Evolutionary conservation across 2,888 invertebrate species (phyloP).

Genomic region (Trachelus troglodyta): DNA sequence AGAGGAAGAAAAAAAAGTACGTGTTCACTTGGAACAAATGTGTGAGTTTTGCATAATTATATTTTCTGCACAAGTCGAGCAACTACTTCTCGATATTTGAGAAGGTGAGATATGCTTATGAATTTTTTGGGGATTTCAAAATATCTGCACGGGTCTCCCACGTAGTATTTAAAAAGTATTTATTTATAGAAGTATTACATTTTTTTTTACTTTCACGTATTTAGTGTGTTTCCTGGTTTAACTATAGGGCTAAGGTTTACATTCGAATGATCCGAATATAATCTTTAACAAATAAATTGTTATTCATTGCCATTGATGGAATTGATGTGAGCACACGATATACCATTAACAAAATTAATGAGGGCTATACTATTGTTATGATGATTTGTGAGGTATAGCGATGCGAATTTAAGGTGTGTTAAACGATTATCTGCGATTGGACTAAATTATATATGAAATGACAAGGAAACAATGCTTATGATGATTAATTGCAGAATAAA

Average conservation of each 20-base stretch:
- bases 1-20: neutral
- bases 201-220: constrained; percentile 30
- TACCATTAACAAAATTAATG: constrained; percentile 32
- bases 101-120: constrained; percentile 5
- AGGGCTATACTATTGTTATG: neutral
- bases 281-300: constrained; percentile 24
- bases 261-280: constrained; percentile 31
- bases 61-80: constrained; percentile 20
- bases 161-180: too few species aligned
- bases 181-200: too few species aligned
- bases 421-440: neutral
- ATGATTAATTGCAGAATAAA: neutral
- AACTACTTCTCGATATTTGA: constrained; percentile 16
- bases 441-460: neutral
- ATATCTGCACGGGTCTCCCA: constrained; percentile 22
- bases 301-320: constrained; percentile 59
- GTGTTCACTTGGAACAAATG: neutral
- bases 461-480: neutral
- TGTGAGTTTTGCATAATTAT: constrained; percentile 22
- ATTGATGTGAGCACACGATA: constrained; percentile 53
- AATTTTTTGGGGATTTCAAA: neutral
- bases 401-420: neutral
- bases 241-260: constrained; percentile 34
- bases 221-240: constrained; percentile 38
- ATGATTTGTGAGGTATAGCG: neutral